A percentile compares a stretch with the other conserved stretches of the same genome.
Conservation (phyloP, 2,888 invertebrate genomes). For the Catocala fraxini region DNA sequence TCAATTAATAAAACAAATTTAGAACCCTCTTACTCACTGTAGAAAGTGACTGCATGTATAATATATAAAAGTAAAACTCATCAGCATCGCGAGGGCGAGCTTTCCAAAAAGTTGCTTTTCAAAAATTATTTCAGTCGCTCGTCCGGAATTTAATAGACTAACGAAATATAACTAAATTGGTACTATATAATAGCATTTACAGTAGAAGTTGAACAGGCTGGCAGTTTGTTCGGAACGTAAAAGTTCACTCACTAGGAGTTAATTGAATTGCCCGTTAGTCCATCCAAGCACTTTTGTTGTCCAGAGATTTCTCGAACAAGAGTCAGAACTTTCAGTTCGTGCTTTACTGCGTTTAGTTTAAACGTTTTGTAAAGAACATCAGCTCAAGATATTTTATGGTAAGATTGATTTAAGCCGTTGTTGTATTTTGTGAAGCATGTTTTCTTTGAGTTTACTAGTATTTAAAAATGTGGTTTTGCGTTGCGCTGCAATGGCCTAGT, state of each 20-base stretch:
- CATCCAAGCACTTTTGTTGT: conserved; percentile 1
- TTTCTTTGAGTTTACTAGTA: too few species aligned
- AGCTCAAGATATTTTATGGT: conserved; percentile 5
- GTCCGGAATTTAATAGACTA: background rate
- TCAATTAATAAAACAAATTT: too few species aligned
- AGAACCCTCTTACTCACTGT: too few species aligned
- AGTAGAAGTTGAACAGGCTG: background rate
- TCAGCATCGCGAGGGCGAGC: too few species aligned
- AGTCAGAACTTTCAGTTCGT: background rate
- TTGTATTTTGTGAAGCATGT: too few species aligned
- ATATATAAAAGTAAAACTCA: too few species aligned
- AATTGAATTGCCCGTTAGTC: conserved; percentile 36
- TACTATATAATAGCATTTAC: background rate
- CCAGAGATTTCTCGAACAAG: background rate
- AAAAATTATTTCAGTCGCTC: too few species aligned
- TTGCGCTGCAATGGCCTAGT: too few species aligned
- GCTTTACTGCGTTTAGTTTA: background rate
- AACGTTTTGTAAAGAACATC: background rate
- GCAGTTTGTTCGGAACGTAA: conserved; percentile 6
- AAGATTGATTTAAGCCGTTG: too few species aligned
- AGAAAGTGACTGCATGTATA: too few species aligned
- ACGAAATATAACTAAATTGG: background rate
- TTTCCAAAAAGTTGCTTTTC: too few species aligned
- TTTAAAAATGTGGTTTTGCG: too few species aligned
- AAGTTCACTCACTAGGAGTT: conserved; percentile 26